Base-by-base conservation (phyloP, 2,888 invertebrate genomes). In the Papilio demoleus region DNA sequence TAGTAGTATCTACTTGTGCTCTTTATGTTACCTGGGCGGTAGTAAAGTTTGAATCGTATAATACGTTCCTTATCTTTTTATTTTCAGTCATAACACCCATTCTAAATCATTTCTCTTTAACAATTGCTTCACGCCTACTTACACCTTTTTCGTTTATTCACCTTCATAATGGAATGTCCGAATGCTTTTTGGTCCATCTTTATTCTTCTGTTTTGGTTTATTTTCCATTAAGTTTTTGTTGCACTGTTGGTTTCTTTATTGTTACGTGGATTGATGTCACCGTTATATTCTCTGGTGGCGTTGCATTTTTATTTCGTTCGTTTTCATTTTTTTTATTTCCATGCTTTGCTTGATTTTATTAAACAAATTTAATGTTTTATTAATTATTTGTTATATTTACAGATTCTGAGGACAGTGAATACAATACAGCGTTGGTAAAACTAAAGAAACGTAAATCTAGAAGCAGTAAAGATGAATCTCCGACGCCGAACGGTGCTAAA, bases 341-440 rank as follows among this genome's bases (percentile, higher is more conserved):
- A 11, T 56, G n/a, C 31, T 56, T 17, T 31, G 31, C 27, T 56
- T 31, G n/a, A 12, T 17, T 47, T 22, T 9, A 31, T 17, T 31
- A 8, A 31, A 0, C 8, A 31, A 31, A 9, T n/a, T n/a, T n/a
- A 9, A n/a, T 3, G n/a, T 31, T 50, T 27, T 4, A 31, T 9
- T 31, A n/a, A 14, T 45, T 1, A 17, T 27, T 6, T 9, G 12
- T 45, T 14, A 31, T n/a, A 14, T 9, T 42, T 22, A 31, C 5
- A 91, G 91, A 93, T 58, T 90, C 93, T 0, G 90, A 92, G 24
- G 93, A 92, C 79, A 91, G 92, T 68, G 93, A 93, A 24, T 88
- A 88, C 72, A 88, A 90, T 77, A 86, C 86, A n/a, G 82, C 86
- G 56, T 78, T 92, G 66, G 85, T 88, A 76, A 84, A 87, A 80